Base-by-base conservation (phyloP, 92 coral and sea anemone genomes). In the Micromussa lordhowensis region DNA sequence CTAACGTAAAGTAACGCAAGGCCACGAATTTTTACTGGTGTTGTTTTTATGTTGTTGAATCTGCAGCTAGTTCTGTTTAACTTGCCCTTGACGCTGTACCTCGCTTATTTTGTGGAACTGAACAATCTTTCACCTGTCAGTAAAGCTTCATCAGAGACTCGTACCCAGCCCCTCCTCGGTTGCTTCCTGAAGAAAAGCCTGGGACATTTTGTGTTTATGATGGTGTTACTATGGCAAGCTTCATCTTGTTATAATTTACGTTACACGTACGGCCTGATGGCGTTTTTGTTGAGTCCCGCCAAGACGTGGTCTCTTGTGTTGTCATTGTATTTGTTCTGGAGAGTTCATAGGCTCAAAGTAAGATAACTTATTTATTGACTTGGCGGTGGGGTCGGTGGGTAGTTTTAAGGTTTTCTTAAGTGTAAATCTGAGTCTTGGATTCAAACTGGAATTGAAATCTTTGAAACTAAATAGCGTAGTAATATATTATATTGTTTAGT, bases 291-390 rank as follows among this genome's bases (percentile, higher is more conserved):
- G 15, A 89, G 94, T 16, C 99, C 99, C 17, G 99, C 93, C 0
- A 96, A 96, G 81, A 94, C 95, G 44, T 96, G 99, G 99, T 96
- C 99, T 18, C 57, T 95, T 66, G 66, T 88, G 10, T 86, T 95
- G 22, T 88, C 94, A 31, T 80, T 89, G 2, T 93, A 84, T 85
- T 88, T 93, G 92, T 90, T 90, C 83, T 64, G 82, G 81, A 91
- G 72, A 34, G 92, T 87, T 15, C 90, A 87, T 36, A 85, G 82
- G 26, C 88, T 76, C 13, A 76, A 22, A 30, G 14, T 7, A 24
- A 36, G 66, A 38, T 81, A 66, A 64, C 58, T 36, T 30, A 81
- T 57, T 61, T 61, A 81, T 81, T 5, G 73, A 81, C 63, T 30
- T 10, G 19, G 26, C 12, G 63, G 28, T 54, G 38, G 12, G 26